Evolutionary conservation across 1,140 invertebrate genomes (phyloP).

Genomic region (Brachionus rotundiformis): DNA sequence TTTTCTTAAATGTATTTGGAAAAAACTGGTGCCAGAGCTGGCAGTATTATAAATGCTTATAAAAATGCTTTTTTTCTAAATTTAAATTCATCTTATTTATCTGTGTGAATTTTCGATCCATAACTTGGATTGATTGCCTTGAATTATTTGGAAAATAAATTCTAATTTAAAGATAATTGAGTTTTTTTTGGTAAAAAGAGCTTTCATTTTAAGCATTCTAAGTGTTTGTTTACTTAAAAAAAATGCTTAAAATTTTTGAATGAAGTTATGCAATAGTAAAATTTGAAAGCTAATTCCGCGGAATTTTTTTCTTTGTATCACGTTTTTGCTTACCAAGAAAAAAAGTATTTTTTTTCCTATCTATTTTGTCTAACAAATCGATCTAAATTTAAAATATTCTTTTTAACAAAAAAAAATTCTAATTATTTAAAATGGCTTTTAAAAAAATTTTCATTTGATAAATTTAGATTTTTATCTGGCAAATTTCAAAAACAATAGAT

Average conservation of each 20-base stretch:
- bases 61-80: neutral
- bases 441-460: neutral
- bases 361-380: neutral
- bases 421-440: neutral
- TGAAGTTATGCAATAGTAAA: neutral
- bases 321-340: neutral
- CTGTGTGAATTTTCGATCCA: too few relatives aligned
- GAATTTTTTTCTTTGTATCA: neutral
- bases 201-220: neutral
- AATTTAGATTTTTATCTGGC: neutral
- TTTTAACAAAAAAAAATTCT: neutral
- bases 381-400: neutral
- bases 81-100: neutral
- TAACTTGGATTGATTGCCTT: neutral
- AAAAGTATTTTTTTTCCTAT: neutral
- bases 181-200: neutral
- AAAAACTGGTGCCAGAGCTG: too few relatives aligned
- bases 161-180: slow-evolving; percentile 6
- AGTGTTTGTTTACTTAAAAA: neutral
- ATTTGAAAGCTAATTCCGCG: slow-evolving; percentile 1
- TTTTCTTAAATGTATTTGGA: too few relatives aligned
- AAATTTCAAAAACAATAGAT: slow-evolving; percentile 5
- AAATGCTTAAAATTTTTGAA: neutral
- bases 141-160: neutral
- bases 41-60: too few relatives aligned